These are phyloP conservation scores for Jacana jacana DNA, from an alignment of 2,113 vertebrate species.

Conservation along the genomic window DNA sequence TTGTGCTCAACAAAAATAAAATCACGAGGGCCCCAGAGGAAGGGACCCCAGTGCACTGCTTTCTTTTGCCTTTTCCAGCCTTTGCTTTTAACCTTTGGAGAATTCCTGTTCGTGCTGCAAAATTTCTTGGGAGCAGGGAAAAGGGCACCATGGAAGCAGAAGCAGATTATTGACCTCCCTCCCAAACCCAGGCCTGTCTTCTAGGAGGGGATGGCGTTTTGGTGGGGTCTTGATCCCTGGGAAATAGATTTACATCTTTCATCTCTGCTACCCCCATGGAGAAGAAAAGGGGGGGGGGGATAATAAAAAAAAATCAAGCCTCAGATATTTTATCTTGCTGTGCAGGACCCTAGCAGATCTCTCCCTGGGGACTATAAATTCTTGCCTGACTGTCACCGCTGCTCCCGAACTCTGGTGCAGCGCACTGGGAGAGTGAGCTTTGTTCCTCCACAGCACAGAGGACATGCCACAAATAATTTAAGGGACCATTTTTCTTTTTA, in stretches of 20 bases:
- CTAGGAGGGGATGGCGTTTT: not conserved
- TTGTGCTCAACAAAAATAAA: not conserved
- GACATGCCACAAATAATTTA: slow-evolving; percentile 70
- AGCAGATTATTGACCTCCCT: not conserved
- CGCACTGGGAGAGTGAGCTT: slow-evolving; percentile 40
- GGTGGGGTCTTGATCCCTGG: not conserved
- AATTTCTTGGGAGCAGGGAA: not conserved
- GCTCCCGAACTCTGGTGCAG: slow-evolving; percentile 17
- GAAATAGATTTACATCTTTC: not conserved
- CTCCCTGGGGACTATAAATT: slow-evolving; percentile 60
- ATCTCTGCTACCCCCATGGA: not conserved
- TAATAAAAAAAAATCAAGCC: not conserved
- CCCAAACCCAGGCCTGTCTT: not conserved
- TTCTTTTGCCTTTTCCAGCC: not conserved
- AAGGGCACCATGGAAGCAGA: not conserved
- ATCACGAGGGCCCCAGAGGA: too few species aligned
- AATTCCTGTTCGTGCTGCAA: not conserved
- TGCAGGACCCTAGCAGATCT: slow-evolving; percentile 40
- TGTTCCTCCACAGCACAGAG: slow-evolving; percentile 50
- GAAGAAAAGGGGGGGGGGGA: not conserved
- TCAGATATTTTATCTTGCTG: slow-evolving; percentile 48
- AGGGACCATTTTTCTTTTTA: slow-evolving; percentile 56
- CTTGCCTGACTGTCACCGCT: slow-evolving; percentile 23
- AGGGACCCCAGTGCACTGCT: not conserved
- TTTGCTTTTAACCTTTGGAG: not conserved